These are phyloP conservation scores for Andrena cerasifolii DNA, from an alignment of 1,140 invertebrate species.

Conservation along the genomic window DNA sequence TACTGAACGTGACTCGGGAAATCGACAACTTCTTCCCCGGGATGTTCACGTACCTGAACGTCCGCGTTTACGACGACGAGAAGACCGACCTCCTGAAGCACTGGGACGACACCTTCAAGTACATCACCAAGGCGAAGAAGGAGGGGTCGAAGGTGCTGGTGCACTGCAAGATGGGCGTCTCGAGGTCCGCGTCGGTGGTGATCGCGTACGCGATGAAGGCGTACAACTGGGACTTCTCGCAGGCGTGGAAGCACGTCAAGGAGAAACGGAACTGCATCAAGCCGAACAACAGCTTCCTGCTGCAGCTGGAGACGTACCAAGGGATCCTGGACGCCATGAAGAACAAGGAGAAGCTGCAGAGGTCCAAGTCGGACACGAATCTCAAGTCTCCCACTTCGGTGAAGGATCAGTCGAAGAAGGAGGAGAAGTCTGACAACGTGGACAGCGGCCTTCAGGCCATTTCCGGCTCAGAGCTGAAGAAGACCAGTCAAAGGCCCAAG, in stretches of 20 bases:
- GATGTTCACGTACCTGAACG: constrained; percentile 97
- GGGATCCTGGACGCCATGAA: constrained; percentile 98
- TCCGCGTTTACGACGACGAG: constrained; percentile 98
- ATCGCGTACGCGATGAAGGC: constrained; percentile 99
- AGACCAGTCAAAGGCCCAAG: constrained; percentile 85
- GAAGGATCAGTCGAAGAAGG: constrained; percentile 78
- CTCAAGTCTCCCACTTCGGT: constrained; percentile 87
- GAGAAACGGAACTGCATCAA: constrained; percentile 95
- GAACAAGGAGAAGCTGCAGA: constrained; percentile 94
- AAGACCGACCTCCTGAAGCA: constrained; percentile 97
- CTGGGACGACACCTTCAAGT: constrained; percentile 98
- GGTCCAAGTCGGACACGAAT: constrained; percentile 96
- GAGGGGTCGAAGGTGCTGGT: constrained; percentile 96
- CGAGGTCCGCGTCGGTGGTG: constrained; percentile 97
- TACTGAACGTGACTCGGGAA: constrained; percentile 98
- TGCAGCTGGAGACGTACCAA: constrained; percentile 97
- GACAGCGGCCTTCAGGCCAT: constrained; percentile 69
- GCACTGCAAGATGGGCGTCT: constrained; percentile 99
- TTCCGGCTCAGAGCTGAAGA: constrained; percentile 74
- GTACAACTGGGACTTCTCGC: constrained; percentile 95
- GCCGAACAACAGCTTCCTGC: constrained; percentile 96
- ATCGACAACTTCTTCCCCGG: constrained; percentile 99
- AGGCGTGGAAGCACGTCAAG: constrained; percentile 95
- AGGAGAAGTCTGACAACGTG: constrained; percentile 71
- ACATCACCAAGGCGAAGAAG: constrained; percentile 96